Evolutionary conservation across 2,888 invertebrate species (phyloP), one percentile per base, ranked within the genome.

Genomic region (Nymphalis polychloros): DNA sequence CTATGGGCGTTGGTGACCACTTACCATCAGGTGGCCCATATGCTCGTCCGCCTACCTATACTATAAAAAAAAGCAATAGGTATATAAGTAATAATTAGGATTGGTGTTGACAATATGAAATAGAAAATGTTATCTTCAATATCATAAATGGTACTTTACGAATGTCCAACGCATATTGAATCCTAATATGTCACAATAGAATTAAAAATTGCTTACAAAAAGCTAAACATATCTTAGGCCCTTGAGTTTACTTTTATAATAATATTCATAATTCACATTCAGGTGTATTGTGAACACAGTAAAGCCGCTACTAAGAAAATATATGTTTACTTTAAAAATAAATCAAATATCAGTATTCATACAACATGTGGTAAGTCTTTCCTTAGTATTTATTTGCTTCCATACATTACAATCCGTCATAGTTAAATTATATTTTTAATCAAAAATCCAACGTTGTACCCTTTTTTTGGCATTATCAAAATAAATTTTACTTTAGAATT

Each of bases 301-400:
- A 19, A 52, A 31, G 13, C 17, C 17, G 35, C 27, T 49, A 50
- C 27, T 31, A 19, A 50, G 50, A 31, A 35, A 48, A 50, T 31
- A 35, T 1, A 50, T 62, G 50, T 19, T 62, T 62, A 19, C 13
- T 13, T 3, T 16, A 47, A 47, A 27, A 61, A 17, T 50, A 61
- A 49, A 50, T n/a, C 16, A 27, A 16, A 20, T 31, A 50, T 19
- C 5, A 49, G 41, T 10, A 50, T 31, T 10, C 35, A 27, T 13
- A 49, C 53, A 55, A 16, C 20, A 64, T 64, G 64, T 64, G 64
- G 64, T 64, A 64, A n/a, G 48, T 47, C n/a, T 31, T 41, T 41
- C 0, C 13, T 41, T 13, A 13, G 41, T 41, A 10, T 41, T 13
- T 13, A 41, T 41, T 41, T 41, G 2, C 4, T 27, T 27, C 6